phyloP scores from a whole-genome alignment of 1,140 invertebrate genomes.

The Hylaeus volcanicus region DNA sequence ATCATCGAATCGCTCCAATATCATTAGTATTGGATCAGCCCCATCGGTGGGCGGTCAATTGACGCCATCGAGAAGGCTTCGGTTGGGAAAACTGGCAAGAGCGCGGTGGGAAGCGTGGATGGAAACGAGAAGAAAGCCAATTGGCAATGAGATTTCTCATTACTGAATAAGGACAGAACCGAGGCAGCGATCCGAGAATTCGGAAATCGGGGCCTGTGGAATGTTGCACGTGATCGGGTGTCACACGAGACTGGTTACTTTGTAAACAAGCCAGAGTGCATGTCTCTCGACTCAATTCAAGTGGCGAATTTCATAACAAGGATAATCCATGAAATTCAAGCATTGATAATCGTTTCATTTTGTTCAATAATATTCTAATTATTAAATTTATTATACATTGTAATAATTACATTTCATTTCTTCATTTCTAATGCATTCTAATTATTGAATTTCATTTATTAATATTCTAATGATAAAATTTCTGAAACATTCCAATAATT shows the following conservation, averaged over 20 bases:
- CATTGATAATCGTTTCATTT: no score
- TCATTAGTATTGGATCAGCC: no score
- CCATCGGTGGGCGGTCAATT: neutral
- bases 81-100: neutral
- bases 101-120: neutral
- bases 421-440: no score
- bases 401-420: no score
- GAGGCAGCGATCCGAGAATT: conserved; percentile 41
- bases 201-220: conserved; percentile 43
- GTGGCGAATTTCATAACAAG: no score
- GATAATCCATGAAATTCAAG: no score
- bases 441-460: no score
- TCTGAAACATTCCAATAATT: no score
- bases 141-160: conserved; percentile 54
- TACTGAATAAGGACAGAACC: conserved; percentile 41
- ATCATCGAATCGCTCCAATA: neutral
- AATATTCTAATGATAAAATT: no score
- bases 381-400: no score
- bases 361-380: no score
- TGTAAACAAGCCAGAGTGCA: conserved; percentile 16
- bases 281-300: neutral
- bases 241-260: neutral
- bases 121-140: conserved; percentile 31
- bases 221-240: conserved; percentile 31
- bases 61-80: neutral